Evolutionary conservation across 2,888 invertebrate genomes (phyloP).

Genomic region (Apoderus coryli): DNA sequence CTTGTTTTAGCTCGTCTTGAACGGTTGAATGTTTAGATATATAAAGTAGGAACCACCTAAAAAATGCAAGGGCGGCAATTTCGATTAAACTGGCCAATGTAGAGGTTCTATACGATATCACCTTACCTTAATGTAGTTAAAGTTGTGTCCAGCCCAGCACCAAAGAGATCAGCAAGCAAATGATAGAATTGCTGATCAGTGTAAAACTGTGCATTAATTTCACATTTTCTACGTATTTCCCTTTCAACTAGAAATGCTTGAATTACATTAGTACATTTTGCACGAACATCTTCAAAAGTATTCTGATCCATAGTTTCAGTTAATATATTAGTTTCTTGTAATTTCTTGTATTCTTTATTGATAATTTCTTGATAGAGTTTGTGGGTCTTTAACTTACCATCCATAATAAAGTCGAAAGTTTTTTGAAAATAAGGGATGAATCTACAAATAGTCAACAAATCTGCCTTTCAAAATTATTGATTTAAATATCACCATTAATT

Average conservation of each 20-base stretch:
- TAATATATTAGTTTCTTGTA: no score
- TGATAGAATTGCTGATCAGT: constrained; percentile 55
- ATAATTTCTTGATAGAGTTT: constrained; percentile 54
- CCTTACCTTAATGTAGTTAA: constrained; percentile 50
- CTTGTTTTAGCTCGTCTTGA: constrained; percentile 44
- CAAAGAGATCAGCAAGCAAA: constrained; percentile 68
- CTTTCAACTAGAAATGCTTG: constrained; percentile 52
- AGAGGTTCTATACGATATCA: no score
- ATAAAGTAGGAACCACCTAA: constrained; percentile 61
- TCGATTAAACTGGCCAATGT: constrained; percentile 4
- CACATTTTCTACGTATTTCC: constrained; percentile 33
- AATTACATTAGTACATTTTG: constrained; percentile 33
- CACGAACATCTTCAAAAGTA: constrained; percentile 2
- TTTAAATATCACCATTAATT: background rate
- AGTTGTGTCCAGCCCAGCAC: constrained; percentile 76
- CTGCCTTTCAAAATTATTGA: constrained; percentile 8
- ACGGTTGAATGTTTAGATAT: constrained; percentile 52
- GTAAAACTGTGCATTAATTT: constrained; percentile 37
- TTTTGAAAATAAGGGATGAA: constrained; percentile 47
- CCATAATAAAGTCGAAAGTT: constrained; percentile 47
- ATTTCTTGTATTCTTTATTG: constrained; percentile 37
- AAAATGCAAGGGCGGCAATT: constrained; percentile 6
- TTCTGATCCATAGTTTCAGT: background rate
- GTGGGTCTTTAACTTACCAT: constrained; percentile 60
- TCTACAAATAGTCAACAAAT: no score